These are phyloP conservation scores for Microplitis mediator DNA, from an alignment of 1,140 invertebrate species.

Conservation along the genomic window DNA sequence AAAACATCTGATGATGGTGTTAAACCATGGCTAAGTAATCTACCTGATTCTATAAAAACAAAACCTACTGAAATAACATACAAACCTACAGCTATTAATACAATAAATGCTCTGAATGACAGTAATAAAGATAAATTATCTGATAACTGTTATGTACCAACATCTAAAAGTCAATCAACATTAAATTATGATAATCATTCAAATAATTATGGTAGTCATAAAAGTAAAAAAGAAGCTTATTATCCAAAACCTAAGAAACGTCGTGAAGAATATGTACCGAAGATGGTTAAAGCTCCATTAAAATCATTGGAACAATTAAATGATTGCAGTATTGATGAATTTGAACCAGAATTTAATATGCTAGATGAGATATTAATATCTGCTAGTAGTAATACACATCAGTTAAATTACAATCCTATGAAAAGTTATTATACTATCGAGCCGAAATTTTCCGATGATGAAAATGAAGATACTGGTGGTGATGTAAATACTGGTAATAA, in stretches of 20 bases:
- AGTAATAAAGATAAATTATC: conserved; percentile 29
- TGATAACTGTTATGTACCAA: conserved; percentile 50
- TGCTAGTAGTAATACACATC: conserved; percentile 19
- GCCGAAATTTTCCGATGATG: conserved; percentile 54
- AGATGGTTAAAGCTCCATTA: conserved; percentile 51
- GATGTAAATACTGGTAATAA: background rate
- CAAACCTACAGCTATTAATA: conserved; percentile 51
- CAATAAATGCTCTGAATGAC: too few species aligned
- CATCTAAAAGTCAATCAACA: conserved; percentile 44
- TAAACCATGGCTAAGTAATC: conserved; percentile 47
- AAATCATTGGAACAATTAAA: conserved; percentile 42
- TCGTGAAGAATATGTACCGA: conserved; percentile 58
- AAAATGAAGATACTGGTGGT: conserved; percentile 23
- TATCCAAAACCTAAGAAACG: conserved; percentile 53
- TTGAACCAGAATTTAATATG: conserved; percentile 55
- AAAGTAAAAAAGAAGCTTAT: conserved; percentile 50
- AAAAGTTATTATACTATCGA: conserved; percentile 46
- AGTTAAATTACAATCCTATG: conserved; percentile 36
- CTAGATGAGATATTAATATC: conserved; percentile 47
- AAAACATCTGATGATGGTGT: conserved; percentile 47
- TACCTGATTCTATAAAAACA: conserved; percentile 40
- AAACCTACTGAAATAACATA: conserved; percentile 47
- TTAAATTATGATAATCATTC: conserved; percentile 40
- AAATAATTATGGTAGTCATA: conserved; percentile 46
- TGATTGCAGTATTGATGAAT: conserved; percentile 50